Evolutionary conservation across 2,888 invertebrate genomes (phyloP), one percentile per base, ranked within the genome.

Genomic region (Polyommatus icarus): DNA sequence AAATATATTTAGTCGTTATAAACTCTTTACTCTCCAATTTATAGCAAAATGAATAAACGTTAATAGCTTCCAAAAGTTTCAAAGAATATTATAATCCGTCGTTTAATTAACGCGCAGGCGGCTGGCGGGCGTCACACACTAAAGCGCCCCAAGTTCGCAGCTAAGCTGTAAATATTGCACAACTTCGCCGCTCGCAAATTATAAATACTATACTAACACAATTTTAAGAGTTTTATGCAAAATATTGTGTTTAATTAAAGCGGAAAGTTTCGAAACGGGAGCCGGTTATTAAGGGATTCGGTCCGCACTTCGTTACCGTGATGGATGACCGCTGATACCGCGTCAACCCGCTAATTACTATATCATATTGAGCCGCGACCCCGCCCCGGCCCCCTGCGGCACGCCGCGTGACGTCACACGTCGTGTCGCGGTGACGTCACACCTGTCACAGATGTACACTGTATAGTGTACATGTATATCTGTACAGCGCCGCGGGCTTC

Each of bases 241-340:
- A 67, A 67, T 67, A 67, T 67, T 67, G 67, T 67, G 67, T 67
- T 67, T 67, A 67, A 67, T 67, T 67, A 67, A 67, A 67, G 67
- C 67, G 6, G 29, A 29, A 67, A 67, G 29, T 67, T 67, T 32
- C 15, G 67, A 67, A 67, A 67, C 7, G 29, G 10, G 67, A 29
- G 67, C 67, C 29, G 67, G 67, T 32, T 32, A 32, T 32, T 67
- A 32, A 12, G 15, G 67, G 67, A 67, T 61, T 24, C 67, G 29
- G 29, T 29, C 24, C 24, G 12, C 20, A 18, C 15, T 67, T 67
- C 67, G 29, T 67, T 67, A 67, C 29, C 6, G 6, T 67, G 67
- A 67, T 67, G 67, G 67, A 67, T 67, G 67, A 67, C 15, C 24
- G 15, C 29, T 5, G 61, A 3, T 29, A 46, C 46, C 67, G 15